Evolutionary conservation across 2,113 vertebrate species (phyloP), one percentile per base, ranked within the genome.

Genomic region (Alosa alosa): DNA sequence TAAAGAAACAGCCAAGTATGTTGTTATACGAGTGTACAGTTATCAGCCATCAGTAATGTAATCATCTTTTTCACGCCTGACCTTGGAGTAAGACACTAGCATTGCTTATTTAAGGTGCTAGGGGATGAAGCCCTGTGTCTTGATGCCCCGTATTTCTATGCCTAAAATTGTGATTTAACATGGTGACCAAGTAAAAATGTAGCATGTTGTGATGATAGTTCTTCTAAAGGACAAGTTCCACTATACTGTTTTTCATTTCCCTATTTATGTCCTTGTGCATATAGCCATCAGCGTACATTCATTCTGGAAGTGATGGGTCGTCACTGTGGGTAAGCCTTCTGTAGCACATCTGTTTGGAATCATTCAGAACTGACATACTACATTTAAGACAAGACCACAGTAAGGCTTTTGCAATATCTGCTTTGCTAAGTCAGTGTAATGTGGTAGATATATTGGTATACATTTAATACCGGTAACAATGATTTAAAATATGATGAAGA

Each of bases 241-340:
- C 22, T 15, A 31, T 68, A 31, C n/a, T 31, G n/a, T 11, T 68
- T 68, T 25, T 68, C 64, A 72, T 72, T 72, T 31, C 64, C 64
- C 64, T 6, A 11, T 31, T 72, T 39, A 45, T 57, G 68, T 86
- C 39, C n/a, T 47, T 89, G 83, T 94, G 0, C 92, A 11, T 39
- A 6, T 17, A 99, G 98, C 91, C 98, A 99, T 92, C 98, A 99
- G 92, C 95, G 98, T 92, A 98, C 98, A 0, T 99, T 99, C 83
- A 97, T 99, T 88, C 92, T 99, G 92, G 98, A 99, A 87, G 98
- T 99, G 86, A 99, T 99, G 98, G 98, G 98, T 0, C 95, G 98
- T 4, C 97, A 99, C 92, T 99, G 98, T 0, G 98, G 98, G 98
- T 99, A 93, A 52, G 96, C 91, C 1, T 6, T 41, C 22, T 55